These are phyloP conservation scores for Leptoclinus maculatus DNA, from an alignment of 2,797 vertebrate species.

Conservation along the genomic window DNA sequence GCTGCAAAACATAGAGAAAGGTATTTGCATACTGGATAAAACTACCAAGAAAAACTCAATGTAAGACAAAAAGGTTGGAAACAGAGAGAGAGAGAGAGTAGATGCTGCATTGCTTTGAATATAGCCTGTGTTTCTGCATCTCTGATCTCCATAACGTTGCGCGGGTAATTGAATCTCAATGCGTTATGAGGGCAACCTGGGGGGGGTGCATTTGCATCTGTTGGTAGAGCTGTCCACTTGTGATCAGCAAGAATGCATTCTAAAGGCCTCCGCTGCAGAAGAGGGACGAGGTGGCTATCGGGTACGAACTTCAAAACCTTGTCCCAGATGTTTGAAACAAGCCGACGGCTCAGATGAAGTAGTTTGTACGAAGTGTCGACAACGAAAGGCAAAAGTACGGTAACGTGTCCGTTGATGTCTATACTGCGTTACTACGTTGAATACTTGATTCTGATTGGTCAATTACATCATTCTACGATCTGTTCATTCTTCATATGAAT, in stretches of 20 bases:
- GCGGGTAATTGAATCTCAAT: not conserved
- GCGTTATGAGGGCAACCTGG: not conserved
- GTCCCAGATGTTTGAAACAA: not conserved
- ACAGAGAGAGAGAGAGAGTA: not conserved
- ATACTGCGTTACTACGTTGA: not conserved
- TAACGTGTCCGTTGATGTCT: too few species aligned
- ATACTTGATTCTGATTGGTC: not conserved
- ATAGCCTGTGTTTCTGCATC: not conserved
- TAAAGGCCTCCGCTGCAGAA: not conserved
- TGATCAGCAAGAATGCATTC: not conserved
- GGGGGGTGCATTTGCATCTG: too few species aligned
- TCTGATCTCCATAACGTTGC: not conserved
- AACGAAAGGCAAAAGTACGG: too few species aligned
- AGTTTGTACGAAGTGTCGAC: not conserved
- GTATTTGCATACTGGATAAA: not conserved
- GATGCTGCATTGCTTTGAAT: not conserved
- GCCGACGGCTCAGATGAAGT: not conserved
- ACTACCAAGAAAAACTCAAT: not conserved
- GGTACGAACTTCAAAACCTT: not conserved
- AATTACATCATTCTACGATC: not conserved
- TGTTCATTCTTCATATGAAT: not conserved
- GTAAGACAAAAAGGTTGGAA: not conserved
- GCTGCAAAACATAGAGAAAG: not conserved
- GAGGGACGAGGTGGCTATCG: not conserved
- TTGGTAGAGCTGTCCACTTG: not conserved